These are phyloP conservation scores for Staurois parvus DNA, from an alignment of 2,797 vertebrate genomes.

Conservation along the genomic window DNA sequence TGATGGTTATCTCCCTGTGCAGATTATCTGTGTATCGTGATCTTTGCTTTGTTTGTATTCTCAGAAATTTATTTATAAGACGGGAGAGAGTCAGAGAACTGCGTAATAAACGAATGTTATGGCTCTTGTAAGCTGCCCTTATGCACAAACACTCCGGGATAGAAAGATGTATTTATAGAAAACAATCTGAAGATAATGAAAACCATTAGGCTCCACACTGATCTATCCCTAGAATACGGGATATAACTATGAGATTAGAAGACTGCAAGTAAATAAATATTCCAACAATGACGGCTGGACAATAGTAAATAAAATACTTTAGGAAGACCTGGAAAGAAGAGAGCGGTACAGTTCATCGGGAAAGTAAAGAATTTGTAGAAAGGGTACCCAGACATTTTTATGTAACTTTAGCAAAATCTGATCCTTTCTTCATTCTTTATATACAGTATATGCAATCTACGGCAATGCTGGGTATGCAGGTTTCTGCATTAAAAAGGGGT, in stretches of 20 bases:
- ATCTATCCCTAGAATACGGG: constrained; percentile 1
- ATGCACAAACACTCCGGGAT: constrained; percentile 4
- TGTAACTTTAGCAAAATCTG: too few relatives aligned
- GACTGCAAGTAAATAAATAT: background rate
- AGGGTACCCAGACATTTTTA: too few relatives aligned
- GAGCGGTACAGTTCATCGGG: too few relatives aligned
- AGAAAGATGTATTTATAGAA: constrained; percentile 33
- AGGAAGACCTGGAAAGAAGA: too few relatives aligned
- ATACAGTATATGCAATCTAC: too few relatives aligned
- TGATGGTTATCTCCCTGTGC: constrained; percentile 8
- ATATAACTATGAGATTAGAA: background rate
- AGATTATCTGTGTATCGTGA: constrained; percentile 31
- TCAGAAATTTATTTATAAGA: constrained; percentile 39
- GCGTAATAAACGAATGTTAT: constrained; percentile 12
- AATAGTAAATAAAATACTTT: background rate
- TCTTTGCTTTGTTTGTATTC: constrained; percentile 32
- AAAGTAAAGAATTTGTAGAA: too few relatives aligned
- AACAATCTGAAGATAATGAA: constrained; percentile 38
- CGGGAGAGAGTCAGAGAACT: background rate
- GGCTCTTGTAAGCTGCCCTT: constrained; percentile 13
- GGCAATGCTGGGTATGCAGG: too few relatives aligned
- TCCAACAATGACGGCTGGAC: too few relatives aligned
- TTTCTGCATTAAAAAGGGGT: too few relatives aligned
- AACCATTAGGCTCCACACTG: background rate
- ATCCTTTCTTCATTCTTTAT: too few relatives aligned